Percentiles rank a stretch among this genome's conserved stretches.
Evolutionary conservation across 2,113 vertebrate species (phyloP).

Genomic region (Notechis scutatus): DNA sequence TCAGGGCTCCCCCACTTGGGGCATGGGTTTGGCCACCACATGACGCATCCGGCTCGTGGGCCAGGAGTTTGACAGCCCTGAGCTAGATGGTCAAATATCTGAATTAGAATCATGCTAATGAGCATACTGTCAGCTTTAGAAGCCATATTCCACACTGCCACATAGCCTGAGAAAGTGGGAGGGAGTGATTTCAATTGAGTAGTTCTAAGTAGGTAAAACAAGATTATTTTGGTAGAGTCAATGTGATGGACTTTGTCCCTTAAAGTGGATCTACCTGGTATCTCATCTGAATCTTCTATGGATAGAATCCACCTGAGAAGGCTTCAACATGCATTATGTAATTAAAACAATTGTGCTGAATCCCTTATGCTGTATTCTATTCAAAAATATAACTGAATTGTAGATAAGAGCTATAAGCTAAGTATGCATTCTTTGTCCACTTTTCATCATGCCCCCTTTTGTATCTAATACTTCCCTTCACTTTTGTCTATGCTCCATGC

Average conservation of each 20-base stretch:
- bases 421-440: neutral
- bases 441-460: neutral
- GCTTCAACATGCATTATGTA: neutral
- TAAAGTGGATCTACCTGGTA: neutral
- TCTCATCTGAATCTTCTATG: neutral
- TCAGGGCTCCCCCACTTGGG: no score
- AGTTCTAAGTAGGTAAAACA: no score
- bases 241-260: neutral
- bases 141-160: no score
- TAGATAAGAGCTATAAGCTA: neutral
- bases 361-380: neutral
- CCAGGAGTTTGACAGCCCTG: no score
- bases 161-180: no score
- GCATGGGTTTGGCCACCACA: no score
- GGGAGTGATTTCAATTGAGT: no score
- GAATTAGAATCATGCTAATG: neutral
- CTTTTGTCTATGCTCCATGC: neutral
- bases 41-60: no score
- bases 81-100: neutral
- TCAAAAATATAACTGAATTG: neutral
- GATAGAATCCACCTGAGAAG: neutral
- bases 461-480: neutral
- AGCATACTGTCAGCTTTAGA: neutral
- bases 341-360: neutral
- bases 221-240: neutral